phyloP scores from a whole-genome alignment of 2,113 vertebrate species.

The Leucopsar rothschildi region DNA sequence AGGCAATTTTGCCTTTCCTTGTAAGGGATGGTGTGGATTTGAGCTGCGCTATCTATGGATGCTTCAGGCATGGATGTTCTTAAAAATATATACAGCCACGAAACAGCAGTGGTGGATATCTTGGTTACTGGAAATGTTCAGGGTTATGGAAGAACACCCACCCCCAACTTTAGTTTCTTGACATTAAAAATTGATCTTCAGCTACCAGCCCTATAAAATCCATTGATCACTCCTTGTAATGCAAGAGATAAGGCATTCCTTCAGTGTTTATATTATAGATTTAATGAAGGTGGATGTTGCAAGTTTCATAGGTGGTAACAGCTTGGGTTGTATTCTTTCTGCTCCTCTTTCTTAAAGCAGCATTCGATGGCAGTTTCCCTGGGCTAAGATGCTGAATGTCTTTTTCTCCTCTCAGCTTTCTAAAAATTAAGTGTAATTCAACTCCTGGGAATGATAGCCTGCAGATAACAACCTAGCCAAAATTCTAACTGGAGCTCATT shows the following conservation, averaged over 20 bases:
- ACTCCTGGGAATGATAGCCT: background rate
- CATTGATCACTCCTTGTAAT: slow-evolving; percentile 2
- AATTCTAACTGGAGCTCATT: background rate
- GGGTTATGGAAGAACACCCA: background rate
- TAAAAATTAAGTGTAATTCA: background rate
- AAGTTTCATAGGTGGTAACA: background rate
- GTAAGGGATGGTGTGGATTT: background rate
- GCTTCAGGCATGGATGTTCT: background rate
- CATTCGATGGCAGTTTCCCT: background rate
- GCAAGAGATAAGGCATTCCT: slow-evolving; percentile 11
- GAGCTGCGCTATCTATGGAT: background rate
- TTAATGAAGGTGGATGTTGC: background rate
- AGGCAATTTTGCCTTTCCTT: background rate
- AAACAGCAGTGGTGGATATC: background rate
- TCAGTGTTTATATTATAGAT: slow-evolving; percentile 6
- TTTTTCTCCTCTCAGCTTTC: background rate
- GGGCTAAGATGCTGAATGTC: background rate
- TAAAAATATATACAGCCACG: background rate
- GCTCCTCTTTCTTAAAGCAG: background rate
- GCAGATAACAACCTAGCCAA: background rate
- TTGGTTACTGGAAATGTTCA: background rate
- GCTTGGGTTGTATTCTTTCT: background rate
- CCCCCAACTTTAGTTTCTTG: background rate
- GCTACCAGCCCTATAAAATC: background rate
- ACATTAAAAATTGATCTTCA: slow-evolving; percentile 27